A percentile compares a stretch with the other conserved stretches of the same genome.
Conservation (phyloP, 1,140 invertebrate genomes). For the Phthorimaea operculella region DNA sequence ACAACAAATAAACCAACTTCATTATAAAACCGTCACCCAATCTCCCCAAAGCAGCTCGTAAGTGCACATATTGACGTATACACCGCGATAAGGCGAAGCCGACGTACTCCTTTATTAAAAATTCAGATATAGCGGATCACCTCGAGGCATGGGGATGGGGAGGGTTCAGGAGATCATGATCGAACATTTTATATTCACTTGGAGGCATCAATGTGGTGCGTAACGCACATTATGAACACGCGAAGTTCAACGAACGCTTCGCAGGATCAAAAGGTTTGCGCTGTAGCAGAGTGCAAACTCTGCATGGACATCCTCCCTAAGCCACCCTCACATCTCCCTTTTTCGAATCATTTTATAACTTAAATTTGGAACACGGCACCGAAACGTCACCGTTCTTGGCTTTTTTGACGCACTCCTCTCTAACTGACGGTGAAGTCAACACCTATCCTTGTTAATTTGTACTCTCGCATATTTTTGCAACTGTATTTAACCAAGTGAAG, state of each 20-base stretch:
- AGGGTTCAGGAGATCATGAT: constrained; percentile 23
- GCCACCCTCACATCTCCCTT: too few relatives aligned
- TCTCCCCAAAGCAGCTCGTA: neutral
- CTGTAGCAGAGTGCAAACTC: too few relatives aligned
- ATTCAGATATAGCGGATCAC: constrained; percentile 32
- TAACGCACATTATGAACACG: neutral
- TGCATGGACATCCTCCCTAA: too few relatives aligned
- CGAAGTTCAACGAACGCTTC: neutral
- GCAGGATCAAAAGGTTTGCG: neutral
- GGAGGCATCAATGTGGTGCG: constrained; percentile 22
- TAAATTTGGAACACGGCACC: too few relatives aligned
- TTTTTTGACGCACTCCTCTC: too few relatives aligned
- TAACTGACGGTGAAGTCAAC: too few relatives aligned
- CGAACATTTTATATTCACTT: constrained; percentile 37
- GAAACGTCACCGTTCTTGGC: too few relatives aligned
- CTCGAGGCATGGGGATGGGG: neutral
- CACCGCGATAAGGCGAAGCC: neutral
- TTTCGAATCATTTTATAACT: too few relatives aligned
- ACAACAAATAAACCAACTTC: constrained; percentile 1
- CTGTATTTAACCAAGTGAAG: too few relatives aligned
- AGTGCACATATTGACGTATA: constrained; percentile 17
- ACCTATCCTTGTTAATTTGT: too few relatives aligned
- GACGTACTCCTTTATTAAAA: constrained; percentile 33
- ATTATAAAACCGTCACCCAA: constrained; percentile 16
- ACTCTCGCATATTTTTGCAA: too few relatives aligned